Base-by-base conservation (phyloP, 2,113 vertebrate species). In the Pagrus major region DNA sequence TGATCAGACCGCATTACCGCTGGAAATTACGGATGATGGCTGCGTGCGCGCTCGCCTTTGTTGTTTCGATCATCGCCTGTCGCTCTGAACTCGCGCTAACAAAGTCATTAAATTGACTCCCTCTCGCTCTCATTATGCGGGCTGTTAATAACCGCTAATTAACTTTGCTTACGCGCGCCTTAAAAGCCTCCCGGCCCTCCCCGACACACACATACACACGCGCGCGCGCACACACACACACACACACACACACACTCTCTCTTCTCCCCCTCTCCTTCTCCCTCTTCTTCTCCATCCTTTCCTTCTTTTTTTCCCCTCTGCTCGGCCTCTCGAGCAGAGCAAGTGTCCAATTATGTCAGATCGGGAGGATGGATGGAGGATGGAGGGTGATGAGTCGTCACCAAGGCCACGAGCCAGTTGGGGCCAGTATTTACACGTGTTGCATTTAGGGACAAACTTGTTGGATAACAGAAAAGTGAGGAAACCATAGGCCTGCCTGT, bases 71-170 rank as follows among this genome's bases (percentile, higher is more conserved):
- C 94, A 91, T 92, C 83, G 94, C 93, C 90, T 95, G 95, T 95
- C 95, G 94, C 94, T 95, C 94, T 93, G 92, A 94, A 94, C 94
- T 89, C 92, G 92, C 85, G 83, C 94, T 94, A 95, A 96, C 95
- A 95, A 95, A 96, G 94, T 96, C 95, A 94, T 94, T 96, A 95
- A 95, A 96, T 95, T 95, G 95, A 96, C 95, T 95, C 94, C 91
- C 94, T 95, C 94, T 94, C 93, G 91, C 93, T 92, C 94, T 94
- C 94, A 95, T 95, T 95, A 95, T 94, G 94, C 92, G 78, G 89
- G 91, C 92, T 94, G 93, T 95, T 96, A 96, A 96, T 95, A 96
- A 96, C 94, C 93, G 91, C 94, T 95, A 95, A 95, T 95, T 95
- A 96, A 95, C 94, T 90, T 96, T 95, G 95, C 94, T 94, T 93